A percentile compares a stretch with the other conserved stretches of the same genome.
These are phyloP conservation scores for Fratercula arctica DNA, from an alignment of 2,797 vertebrate genomes.

Conservation along the genomic window DNA sequence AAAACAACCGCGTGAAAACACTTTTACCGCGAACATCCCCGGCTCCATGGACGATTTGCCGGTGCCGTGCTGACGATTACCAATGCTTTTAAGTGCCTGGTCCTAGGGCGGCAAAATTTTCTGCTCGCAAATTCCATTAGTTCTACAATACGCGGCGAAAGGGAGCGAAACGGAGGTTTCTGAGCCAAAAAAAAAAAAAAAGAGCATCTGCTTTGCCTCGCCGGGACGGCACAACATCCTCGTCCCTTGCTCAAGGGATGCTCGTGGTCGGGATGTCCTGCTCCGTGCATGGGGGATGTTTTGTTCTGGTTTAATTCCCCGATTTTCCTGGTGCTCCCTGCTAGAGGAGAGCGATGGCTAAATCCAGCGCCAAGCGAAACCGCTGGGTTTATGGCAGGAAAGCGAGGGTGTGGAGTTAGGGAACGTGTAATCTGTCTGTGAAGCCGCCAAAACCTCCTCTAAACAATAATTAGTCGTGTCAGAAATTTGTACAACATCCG, in stretches of 20 bases:
- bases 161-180: accelerated
- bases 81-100: background rate
- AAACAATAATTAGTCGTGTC: constrained; percentile 51
- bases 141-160: background rate
- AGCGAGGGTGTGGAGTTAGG: constrained; percentile 13
- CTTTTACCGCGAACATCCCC: constrained; percentile 6
- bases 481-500: constrained; percentile 6
- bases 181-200: background rate
- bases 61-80: background rate
- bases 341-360: background rate
- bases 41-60: constrained; percentile 1
- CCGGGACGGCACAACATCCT: accelerated
- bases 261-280: accelerated
- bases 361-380: background rate
- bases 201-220: background rate
- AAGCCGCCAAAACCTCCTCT: constrained; percentile 35
- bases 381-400: background rate
- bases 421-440: constrained; percentile 43
- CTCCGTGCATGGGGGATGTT: accelerated
- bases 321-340: background rate
- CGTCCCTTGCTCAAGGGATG: background rate
- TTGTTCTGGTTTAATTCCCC: background rate
- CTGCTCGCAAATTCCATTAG: constrained; percentile 41
- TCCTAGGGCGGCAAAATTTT: background rate
- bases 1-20: background rate